Evolutionary conservation across 2,888 invertebrate genomes (phyloP), one percentile per base, ranked within the genome.

Genomic region (Tinea pellionella): DNA sequence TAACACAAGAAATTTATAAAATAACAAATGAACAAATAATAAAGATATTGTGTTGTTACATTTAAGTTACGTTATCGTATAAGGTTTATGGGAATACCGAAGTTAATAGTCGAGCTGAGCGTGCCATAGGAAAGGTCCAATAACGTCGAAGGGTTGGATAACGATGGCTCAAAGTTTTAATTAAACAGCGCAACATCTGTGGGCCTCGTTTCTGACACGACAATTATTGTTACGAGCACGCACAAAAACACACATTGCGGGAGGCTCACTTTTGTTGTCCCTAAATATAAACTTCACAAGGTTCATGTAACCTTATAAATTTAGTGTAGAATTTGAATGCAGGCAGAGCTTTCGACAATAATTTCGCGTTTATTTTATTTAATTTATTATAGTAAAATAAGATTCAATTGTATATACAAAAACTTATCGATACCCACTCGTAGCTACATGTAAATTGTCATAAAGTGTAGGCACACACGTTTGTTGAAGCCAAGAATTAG

Each of bases 111-210:
- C 6, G 2, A 24, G n/a, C 47, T 18, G 29, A 6, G 55, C 6
- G 24, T 55, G 55, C 13, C 32, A 57, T 57, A 32, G 32, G 15
- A 13, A 30, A 29, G 55, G 72, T 74, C 74, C 77, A 77, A 79
- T 81, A 82, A 74, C 69, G 70, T 73, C 74, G 74, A 77, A 78
- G 77, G 82, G 77, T 69, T 69, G 72, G 70, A 73, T 78, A 78
- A 74, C 72, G 75, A 74, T 72, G 70, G 74, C 69, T 73, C 73
- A 78, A 84, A 83, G 78, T 85, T 86, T 86, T 83, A 84, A 85
- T 85, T 79, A 84, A 84, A 82, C 73, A 77, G 59, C 53, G 77
- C 71, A 77, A 75, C 84, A 84, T 83, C 80, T 85, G 85, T 62
- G 65, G 63, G 64, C 63, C 69, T 72, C 75, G 77, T 78, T 74